A percentile compares a stretch with the other conserved stretches of the same genome.
These are phyloP conservation scores for Proisotoma minuta DNA, from an alignment of 2,888 invertebrate species.

Conservation along the genomic window DNA sequence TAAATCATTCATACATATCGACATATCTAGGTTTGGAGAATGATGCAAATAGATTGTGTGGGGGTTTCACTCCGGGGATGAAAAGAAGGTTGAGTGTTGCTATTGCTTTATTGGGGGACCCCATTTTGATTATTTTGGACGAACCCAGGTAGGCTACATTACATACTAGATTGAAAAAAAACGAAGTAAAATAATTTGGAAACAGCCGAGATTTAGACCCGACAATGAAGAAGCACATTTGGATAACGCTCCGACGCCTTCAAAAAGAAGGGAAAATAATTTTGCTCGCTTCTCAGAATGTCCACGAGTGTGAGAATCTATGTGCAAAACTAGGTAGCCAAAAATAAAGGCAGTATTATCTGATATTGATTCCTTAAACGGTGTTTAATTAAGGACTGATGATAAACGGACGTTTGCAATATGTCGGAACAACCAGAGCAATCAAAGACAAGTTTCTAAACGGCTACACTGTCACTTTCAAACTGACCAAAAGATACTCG, in stretches of 20 bases:
- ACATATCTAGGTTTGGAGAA: slow-evolving; percentile 22
- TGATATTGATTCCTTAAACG: too few species aligned
- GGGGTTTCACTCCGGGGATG: slow-evolving; percentile 23
- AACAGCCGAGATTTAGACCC: slow-evolving; percentile 18
- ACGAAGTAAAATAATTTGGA: too few species aligned
- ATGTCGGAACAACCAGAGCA: slow-evolving; percentile 13
- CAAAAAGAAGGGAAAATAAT: slow-evolving; percentile 18
- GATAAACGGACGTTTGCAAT: slow-evolving; percentile 20
- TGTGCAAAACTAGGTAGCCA: slow-evolving; percentile 28
- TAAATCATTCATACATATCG: too few species aligned
- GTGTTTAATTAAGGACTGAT: too few species aligned
- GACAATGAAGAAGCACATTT: slow-evolving; percentile 17
- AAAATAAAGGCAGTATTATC: too few species aligned
- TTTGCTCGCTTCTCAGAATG: slow-evolving; percentile 23
- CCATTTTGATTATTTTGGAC: slow-evolving; percentile 9
- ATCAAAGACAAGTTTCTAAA: slow-evolving; percentile 29
- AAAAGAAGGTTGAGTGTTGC: slow-evolving; percentile 21
- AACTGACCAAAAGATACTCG: slow-evolving; percentile 10
- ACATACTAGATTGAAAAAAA: too few species aligned
- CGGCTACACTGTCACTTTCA: slow-evolving; percentile 23
- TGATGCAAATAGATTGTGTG: slow-evolving; percentile 11
- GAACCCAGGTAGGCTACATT: too few species aligned
- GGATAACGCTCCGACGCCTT: slow-evolving; percentile 21
- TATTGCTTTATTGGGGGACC: slow-evolving; percentile 19
- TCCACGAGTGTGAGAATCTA: slow-evolving; percentile 28